Percentiles rank a stretch among this genome's conserved stretches.
phyloP scores from a whole-genome alignment of 2,888 invertebrate species.

The Volucella bombylans region DNA sequence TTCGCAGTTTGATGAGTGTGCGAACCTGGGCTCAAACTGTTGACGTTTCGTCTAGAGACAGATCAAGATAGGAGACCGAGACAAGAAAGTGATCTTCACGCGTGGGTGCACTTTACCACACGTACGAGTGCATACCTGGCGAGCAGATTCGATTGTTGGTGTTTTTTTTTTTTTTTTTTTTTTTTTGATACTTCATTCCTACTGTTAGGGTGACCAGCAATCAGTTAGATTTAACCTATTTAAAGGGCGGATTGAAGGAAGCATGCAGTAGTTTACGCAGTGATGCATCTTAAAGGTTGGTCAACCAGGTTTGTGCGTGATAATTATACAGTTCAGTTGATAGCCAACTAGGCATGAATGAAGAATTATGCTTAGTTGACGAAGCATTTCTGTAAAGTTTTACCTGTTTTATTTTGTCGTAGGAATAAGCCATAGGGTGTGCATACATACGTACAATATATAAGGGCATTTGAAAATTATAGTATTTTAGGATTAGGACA shows the following conservation, averaged over 20 bases:
- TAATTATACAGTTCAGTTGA: conserved; percentile 73
- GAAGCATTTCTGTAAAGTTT: conserved; percentile 49
- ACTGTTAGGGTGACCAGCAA: conserved; percentile 49
- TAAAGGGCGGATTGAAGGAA: conserved; percentile 28
- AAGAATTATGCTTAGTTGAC: conserved; percentile 69
- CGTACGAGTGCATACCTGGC: conserved; percentile 30
- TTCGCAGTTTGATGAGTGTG: conserved; percentile 62
- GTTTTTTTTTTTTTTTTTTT: conserved; percentile 26
- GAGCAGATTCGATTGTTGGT: conserved; percentile 44
- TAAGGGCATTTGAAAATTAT: no score
- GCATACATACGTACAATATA: no score
- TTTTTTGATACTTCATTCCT: conserved; percentile 21
- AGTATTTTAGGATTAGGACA: no score
- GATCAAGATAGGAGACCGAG: conserved; percentile 25
- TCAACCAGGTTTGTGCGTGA: conserved; percentile 71
- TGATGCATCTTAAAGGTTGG: conserved; percentile 72
- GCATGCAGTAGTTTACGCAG: conserved; percentile 52
- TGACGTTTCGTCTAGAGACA: conserved; percentile 36
- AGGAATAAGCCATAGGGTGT: no score
- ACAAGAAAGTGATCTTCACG: conserved; percentile 66
- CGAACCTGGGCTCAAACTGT: conserved; percentile 54
- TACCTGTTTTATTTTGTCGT: no score
- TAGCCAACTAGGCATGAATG: conserved; percentile 72
- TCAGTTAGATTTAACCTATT: conserved; percentile 64
- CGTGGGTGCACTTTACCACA: conserved; percentile 60